Percentiles rank a stretch among this genome's conserved stretches.
Conservation (phyloP, 1,140 invertebrate species). For the Pseudomyrmex cubaensis region DNA sequence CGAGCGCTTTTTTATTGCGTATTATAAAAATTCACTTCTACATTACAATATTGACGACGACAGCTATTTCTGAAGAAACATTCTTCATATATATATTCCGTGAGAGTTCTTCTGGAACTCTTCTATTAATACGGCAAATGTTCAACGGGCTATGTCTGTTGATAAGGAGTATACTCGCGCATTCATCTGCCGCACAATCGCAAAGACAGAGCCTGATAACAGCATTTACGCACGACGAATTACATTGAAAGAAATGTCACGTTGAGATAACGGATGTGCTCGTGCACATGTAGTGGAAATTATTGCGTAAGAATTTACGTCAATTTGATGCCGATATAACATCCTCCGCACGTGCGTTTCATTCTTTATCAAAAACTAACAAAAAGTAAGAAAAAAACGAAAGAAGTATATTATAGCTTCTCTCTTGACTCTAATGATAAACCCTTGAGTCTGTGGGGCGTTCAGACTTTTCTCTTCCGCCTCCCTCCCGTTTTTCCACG, state of each 20-base stretch:
- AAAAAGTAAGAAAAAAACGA: background rate
- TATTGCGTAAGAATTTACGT: conserved; percentile 10
- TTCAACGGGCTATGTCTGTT: background rate
- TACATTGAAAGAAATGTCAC: conserved; percentile 13
- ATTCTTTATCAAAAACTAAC: background rate
- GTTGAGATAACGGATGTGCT: background rate
- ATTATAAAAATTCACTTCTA: too few species aligned
- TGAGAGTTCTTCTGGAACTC: background rate
- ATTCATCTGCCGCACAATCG: background rate
- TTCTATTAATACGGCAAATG: background rate
- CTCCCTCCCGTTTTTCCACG: too few species aligned
- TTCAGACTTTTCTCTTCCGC: too few species aligned
- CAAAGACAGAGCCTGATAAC: background rate
- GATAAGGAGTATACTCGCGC: background rate
- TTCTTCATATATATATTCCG: too few species aligned
- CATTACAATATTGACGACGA: too few species aligned
- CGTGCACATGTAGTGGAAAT: background rate
- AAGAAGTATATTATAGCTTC: background rate
- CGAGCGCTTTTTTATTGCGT: too few species aligned
- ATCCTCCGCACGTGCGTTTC: background rate
- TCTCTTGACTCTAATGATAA: too few species aligned
- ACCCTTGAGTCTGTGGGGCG: too few species aligned
- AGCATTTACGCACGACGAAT: background rate
- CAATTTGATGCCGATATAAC: background rate
- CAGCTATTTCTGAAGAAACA: too few species aligned